Evolutionary conservation across 2,888 invertebrate species (phyloP), one percentile per base, ranked within the genome.

Genomic region (Standfussiana lucernea): DNA sequence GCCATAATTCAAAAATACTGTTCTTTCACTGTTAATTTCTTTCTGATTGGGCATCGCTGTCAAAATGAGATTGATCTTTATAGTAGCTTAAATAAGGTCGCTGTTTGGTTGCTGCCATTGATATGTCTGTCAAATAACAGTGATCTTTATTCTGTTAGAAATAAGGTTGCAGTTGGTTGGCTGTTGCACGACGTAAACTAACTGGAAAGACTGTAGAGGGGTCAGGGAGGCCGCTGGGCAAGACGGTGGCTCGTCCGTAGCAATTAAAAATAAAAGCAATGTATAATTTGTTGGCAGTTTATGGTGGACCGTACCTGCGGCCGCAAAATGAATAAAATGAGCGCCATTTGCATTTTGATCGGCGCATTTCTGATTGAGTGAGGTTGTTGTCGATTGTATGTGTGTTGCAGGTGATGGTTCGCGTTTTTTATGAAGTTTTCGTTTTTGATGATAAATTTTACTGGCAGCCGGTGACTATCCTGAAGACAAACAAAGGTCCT

Each of bases 201-300:
- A 64, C n/a, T 64, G 40, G n/a, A 64, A 1, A 24, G 40, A 64
- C 64, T 64, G 40, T 64, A 93, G 95, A 95, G 95, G 92, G 93
- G 92, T 89, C 89, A 88, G 84, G 88, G 87, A 88, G 90, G 93
- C 95, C 95, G 91, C 94, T 91, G 95, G 95, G 95, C 88, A 92
- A 95, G 95, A 93, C 95, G 94, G 96, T 95, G 95, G 96, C 95
- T 93, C 93, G 93, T 82, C 83, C 93, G 89, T 93, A 93, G 94
- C 95, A 96, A 96, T 96, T 96, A 96, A 96, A 96, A 96, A 96
- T 95, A 95, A 96, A 95, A 94, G 93, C 92, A 91, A 92, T 93
- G 92, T 95, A 95, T 96, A 96, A 96, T 96, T 96, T 96, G 96
- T 95, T 94, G 93, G 93, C 94, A 95, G 94, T 94, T 95, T 94